A percentile compares a stretch with the other conserved stretches of the same genome.
These are phyloP conservation scores for Actenoides hombroni DNA, from an alignment of 2,113 vertebrate genomes.

Conservation along the genomic window DNA sequence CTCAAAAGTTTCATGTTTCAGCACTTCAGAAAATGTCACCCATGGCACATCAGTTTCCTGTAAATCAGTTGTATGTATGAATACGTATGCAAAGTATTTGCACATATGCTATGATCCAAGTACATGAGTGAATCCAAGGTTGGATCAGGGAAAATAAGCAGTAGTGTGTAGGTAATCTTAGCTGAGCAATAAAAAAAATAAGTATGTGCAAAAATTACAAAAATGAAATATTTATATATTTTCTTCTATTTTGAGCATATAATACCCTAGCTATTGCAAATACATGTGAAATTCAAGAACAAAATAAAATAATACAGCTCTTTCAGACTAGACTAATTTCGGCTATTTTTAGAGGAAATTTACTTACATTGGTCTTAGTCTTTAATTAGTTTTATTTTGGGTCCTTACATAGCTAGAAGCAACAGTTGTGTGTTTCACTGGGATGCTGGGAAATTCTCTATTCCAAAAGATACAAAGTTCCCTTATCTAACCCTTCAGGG, in stretches of 20 bases:
- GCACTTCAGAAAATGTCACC: neutral
- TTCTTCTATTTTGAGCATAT: neutral
- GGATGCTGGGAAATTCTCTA: conserved; percentile 42
- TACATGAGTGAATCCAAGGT: neutral
- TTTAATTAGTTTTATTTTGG: conserved; percentile 41
- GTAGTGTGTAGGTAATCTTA: neutral
- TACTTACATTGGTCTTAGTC: neutral
- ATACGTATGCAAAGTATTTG: neutral
- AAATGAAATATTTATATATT: neutral
- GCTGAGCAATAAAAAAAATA: neutral
- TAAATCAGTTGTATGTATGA: neutral
- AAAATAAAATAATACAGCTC: neutral
- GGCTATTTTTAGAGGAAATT: neutral
- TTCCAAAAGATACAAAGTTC: conserved; percentile 40
- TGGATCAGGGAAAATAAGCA: neutral
- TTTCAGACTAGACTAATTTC: neutral
- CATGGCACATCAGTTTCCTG: neutral
- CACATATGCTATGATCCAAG: neutral
- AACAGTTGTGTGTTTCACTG: neutral
- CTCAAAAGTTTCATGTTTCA: neutral
- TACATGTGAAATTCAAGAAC: neutral
- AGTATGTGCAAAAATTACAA: neutral
- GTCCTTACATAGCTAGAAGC: conserved; percentile 33
- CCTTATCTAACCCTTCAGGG: conserved; percentile 51
- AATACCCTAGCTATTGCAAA: neutral